Percentiles rank a stretch among this genome's conserved stretches.
Conservation (phyloP, 2,113 vertebrate genomes). For the Aspiorhynchus laticeps region DNA sequence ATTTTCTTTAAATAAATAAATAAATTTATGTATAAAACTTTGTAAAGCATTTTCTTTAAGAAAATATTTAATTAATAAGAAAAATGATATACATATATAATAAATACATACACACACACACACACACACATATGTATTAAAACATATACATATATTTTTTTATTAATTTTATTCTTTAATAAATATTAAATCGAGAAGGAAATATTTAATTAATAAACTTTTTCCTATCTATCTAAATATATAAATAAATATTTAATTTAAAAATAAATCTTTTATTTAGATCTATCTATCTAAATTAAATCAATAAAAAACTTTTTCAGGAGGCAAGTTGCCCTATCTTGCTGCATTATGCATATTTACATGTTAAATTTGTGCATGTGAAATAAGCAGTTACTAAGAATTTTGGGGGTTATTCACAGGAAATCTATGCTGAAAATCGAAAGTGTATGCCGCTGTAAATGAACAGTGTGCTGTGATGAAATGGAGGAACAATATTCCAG, state of each 20-base stretch:
- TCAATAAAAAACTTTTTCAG: not conserved
- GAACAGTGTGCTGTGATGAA: not conserved
- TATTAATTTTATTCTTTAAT: no score
- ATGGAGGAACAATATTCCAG: conserved; percentile 5
- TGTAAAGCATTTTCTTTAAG: not conserved
- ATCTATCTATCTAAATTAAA: not conserved
- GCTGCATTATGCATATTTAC: not conserved
- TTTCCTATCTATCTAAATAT: no score
- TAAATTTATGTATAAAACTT: no score
- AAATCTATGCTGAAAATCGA: not conserved
- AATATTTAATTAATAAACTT: not conserved
- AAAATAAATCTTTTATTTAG: no score
- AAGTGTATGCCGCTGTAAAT: not conserved
- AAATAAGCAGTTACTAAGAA: not conserved
- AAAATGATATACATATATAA: no score
- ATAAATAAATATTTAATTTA: no score
- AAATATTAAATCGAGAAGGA: no score
- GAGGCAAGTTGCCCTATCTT: not conserved
- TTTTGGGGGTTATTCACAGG: not conserved
- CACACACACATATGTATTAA: no score
- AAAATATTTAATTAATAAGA: no score
- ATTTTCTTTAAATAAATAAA: not conserved
- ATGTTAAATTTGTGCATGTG: not conserved
- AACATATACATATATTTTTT: no score
- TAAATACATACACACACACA: no score